Percentiles rank a stretch among this genome's conserved stretches.
Conservation (phyloP, 2,888 invertebrate genomes). For the Pseudococcus jackbeardsleyi region DNA sequence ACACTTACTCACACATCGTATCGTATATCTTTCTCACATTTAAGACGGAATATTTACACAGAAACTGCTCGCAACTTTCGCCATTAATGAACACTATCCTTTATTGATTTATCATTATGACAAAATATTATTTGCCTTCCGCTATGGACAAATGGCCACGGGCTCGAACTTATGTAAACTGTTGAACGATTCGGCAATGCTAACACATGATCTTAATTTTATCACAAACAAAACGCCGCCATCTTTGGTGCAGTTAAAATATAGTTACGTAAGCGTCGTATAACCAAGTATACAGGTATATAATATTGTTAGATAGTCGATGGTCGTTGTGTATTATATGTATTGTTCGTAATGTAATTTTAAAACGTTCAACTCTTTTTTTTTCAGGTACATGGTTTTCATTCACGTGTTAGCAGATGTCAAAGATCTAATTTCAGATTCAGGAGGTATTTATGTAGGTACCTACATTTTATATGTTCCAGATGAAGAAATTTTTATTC, state of each 20-base stretch:
- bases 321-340: neutral
- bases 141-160: conserved; percentile 57
- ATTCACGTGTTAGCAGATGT: neutral
- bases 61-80: conserved; percentile 45
- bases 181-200: conserved; percentile 40
- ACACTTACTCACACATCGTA: neutral
- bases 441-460: neutral
- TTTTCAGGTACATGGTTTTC: neutral
- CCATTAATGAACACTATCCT: conserved; percentile 58
- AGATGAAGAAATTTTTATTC: neutral
- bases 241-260: conserved; percentile 40
- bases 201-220: conserved; percentile 59
- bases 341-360: conserved; percentile 42
- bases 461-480: neutral
- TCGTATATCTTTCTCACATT: neutral
- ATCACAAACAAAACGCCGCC: conserved; percentile 60
- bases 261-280: conserved; percentile 47
- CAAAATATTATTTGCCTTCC: conserved; percentile 61
- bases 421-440: neutral
- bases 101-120: conserved; percentile 60
- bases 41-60: neutral
- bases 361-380: conserved; percentile 11
- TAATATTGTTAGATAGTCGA: conserved; percentile 15
- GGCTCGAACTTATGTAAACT: conserved; percentile 56
- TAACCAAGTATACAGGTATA: neutral